Evolutionary conservation across 53 echinoderm and acorn worm genomes (phyloP).

Genomic region (Astropecten irregularis): DNA sequence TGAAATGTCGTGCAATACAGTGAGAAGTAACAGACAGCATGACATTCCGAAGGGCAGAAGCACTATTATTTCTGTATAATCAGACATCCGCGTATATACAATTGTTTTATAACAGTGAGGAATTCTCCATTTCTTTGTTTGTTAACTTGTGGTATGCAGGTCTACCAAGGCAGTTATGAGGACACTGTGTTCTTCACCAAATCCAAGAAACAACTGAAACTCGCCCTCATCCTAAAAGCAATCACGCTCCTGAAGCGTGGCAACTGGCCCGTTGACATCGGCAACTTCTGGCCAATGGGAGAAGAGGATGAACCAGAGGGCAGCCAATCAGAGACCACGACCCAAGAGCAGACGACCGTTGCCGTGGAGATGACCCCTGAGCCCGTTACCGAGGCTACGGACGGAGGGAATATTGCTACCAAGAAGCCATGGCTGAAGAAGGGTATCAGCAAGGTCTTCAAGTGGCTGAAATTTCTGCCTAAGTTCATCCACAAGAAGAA

Average conservation of each 20-base stretch:
- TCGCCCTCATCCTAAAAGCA: constrained; percentile 38
- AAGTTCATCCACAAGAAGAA: constrained; percentile 38
- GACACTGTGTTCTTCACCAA: constrained; percentile 46
- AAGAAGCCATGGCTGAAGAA: constrained; percentile 12
- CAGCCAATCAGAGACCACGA: constrained; percentile 27
- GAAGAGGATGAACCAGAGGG: constrained; percentile 11
- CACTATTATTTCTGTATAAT: too few species aligned
- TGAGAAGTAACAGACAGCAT: too few species aligned
- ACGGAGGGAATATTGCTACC: background rate
- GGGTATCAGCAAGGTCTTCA: constrained; percentile 35
- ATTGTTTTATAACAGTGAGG: too few species aligned
- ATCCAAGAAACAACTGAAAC: constrained; percentile 35
- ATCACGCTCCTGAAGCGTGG: constrained; percentile 41
- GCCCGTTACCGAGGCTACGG: background rate
- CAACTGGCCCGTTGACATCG: constrained; percentile 25
- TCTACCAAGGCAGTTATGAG: background rate
- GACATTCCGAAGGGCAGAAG: too few species aligned
- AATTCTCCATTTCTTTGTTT: too few species aligned
- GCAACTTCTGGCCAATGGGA: constrained; percentile 29
- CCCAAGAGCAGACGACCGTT: background rate
- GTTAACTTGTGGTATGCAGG: too few species aligned
- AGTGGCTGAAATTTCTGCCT: constrained; percentile 25
- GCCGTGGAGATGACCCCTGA: background rate
- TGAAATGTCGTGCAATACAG: too few species aligned
- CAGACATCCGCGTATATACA: too few species aligned